Conservation (phyloP, 2,888 invertebrate genomes). For the Petrolisthes manimaculis region DNA sequence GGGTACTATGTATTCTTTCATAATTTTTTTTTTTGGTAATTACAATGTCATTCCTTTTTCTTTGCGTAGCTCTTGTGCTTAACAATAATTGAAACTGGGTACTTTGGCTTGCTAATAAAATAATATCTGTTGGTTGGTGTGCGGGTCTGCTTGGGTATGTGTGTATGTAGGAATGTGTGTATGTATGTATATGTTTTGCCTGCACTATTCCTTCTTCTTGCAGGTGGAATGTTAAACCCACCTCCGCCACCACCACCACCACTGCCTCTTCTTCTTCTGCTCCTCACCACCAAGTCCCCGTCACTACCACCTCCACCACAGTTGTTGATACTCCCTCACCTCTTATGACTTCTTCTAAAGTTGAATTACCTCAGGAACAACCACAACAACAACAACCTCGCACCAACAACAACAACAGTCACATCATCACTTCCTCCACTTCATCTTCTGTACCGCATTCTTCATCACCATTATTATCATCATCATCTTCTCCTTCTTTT, state of each 20-base stretch:
- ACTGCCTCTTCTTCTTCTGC: neutral
- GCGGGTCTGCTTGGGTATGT: neutral
- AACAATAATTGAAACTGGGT: neutral
- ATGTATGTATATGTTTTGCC: neutral
- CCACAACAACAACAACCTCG: constrained; percentile 12
- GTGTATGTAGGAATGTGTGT: neutral
- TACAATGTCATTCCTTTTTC: neutral
- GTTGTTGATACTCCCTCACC: neutral
- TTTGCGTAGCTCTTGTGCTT: neutral
- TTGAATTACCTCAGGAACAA: neutral
- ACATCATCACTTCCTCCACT: constrained; percentile 15
- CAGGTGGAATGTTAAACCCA: constrained; percentile 50
- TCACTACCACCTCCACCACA: constrained; percentile 7
- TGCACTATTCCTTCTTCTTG: constrained; percentile 35
- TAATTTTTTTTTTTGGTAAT: neutral
- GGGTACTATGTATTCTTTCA: neutral
- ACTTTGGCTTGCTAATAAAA: neutral
- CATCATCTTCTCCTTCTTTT: neutral
- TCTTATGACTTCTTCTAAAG: neutral
- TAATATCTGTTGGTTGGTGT: neutral
- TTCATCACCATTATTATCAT: neutral
- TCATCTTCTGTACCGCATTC: neutral
- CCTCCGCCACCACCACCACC: constrained; percentile 20
- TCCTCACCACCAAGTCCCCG: constrained; percentile 8
- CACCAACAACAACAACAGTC: neutral